phyloP scores from a whole-genome alignment of 23 tunicate genomes.

The Botrylloides violaceus region DNA sequence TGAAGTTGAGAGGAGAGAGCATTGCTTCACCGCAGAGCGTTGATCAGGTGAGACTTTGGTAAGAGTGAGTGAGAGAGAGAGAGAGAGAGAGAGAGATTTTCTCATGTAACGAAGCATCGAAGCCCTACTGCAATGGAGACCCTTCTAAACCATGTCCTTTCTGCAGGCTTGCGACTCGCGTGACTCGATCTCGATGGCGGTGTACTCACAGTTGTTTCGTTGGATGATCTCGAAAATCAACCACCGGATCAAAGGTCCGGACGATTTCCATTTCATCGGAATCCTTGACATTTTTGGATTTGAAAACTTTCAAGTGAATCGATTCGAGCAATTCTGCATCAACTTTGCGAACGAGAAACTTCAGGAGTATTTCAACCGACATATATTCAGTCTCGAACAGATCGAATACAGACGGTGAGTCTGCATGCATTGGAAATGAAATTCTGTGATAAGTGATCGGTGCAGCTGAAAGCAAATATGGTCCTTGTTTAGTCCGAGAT shows the following conservation, averaged over 20 bases:
- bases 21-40: conserved; percentile 93
- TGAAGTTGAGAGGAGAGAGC: conserved; percentile 84
- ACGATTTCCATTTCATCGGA: conserved; percentile 92
- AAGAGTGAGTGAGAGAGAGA: no score
- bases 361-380: conserved; percentile 86
- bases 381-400: conserved; percentile 90
- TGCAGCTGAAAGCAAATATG: no score
- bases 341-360: conserved; percentile 97
- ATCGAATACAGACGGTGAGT: conserved; percentile 77
- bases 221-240: conserved; percentile 89
- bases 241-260: conserved; percentile 67
- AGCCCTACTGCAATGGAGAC: no score
- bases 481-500: background rate
- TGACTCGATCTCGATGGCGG: conserved; percentile 82
- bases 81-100: no score
- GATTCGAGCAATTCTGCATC: conserved; percentile 95
- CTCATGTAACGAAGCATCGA: no score
- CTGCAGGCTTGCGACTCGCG: conserved; percentile 85
- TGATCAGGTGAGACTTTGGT: conserved; percentile 64
- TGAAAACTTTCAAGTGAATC: conserved; percentile 88
- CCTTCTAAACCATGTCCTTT: no score
- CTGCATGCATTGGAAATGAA: no score
- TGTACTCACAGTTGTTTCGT: conserved; percentile 80
- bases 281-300: conserved; percentile 94
- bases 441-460: no score